Conservation (phyloP, 2,888 invertebrate species). For the Lasioglossum figueresi region DNA sequence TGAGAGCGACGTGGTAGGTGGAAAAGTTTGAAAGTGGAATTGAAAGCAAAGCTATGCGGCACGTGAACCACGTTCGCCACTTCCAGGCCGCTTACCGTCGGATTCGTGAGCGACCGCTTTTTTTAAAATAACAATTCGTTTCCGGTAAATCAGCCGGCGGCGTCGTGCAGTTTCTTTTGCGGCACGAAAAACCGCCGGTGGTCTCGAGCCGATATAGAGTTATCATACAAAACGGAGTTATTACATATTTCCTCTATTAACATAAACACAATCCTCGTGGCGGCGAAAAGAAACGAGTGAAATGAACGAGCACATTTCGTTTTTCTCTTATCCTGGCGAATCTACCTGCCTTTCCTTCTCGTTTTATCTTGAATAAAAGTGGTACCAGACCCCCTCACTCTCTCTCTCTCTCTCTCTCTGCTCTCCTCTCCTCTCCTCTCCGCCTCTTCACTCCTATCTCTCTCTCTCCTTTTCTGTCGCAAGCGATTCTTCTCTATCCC, state of each 20-base stretch:
- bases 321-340: constrained; percentile 31
- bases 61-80: constrained; percentile 76
- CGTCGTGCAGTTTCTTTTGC: background rate
- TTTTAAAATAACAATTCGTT: constrained; percentile 63
- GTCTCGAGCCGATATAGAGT: constrained; percentile 21
- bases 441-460: constrained; percentile 40
- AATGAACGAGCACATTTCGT: constrained; percentile 29
- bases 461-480: constrained; percentile 54
- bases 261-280: constrained; percentile 51
- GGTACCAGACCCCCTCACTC: background rate
- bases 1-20: constrained; percentile 64
- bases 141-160: constrained; percentile 30
- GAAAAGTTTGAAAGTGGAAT: constrained; percentile 81
- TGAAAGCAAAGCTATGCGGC: constrained; percentile 80
- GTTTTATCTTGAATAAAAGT: constrained; percentile 31
- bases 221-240: constrained; percentile 28
- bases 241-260: constrained; percentile 49
- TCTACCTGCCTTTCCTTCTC: constrained; percentile 14
- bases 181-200: background rate
- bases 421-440: constrained; percentile 51
- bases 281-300: constrained; percentile 32
- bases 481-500: constrained; percentile 60
- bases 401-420: constrained; percentile 36
- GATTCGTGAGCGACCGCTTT: constrained; percentile 58
- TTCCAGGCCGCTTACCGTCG: constrained; percentile 65